These are phyloP conservation scores for Eurosta solidaginis DNA, from an alignment of 1,140 invertebrate genomes.

Conservation along the genomic window DNA sequence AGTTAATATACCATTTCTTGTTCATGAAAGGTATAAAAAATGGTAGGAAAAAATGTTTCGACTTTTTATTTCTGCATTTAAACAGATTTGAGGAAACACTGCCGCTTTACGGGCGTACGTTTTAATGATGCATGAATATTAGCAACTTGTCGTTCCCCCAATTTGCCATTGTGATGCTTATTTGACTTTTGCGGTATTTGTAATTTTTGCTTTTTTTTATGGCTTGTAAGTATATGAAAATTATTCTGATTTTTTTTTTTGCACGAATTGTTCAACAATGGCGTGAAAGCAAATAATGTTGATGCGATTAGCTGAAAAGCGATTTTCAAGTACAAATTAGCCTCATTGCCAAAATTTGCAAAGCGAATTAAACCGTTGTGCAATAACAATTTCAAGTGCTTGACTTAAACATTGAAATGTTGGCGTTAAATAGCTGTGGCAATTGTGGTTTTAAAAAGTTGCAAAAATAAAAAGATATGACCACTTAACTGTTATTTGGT, in stretches of 20 bases:
- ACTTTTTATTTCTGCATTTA: not conserved
- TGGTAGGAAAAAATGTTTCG: not conserved
- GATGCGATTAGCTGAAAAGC: slow-evolving; percentile 7
- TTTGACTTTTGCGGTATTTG: not conserved
- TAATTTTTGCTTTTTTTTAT: not conserved
- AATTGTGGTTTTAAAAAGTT: not conserved
- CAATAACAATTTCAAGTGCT: not conserved
- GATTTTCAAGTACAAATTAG: not conserved
- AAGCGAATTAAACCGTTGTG: not conserved
- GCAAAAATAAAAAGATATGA: too few species aligned
- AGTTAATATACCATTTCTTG: too few species aligned
- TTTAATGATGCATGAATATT: slow-evolving; percentile 31
- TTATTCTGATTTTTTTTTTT: not conserved
- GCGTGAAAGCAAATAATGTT: not conserved
- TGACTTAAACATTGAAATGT: not conserved
- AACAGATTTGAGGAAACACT: not conserved
- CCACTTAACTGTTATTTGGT: too few species aligned
- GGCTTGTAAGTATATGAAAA: too few species aligned
- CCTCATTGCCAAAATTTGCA: not conserved
- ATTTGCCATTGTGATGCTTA: not conserved
- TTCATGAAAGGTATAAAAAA: too few species aligned
- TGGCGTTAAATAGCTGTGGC: slow-evolving; percentile 4
- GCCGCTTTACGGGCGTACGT: slow-evolving; percentile 14
- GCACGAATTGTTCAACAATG: not conserved
- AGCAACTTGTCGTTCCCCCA: slow-evolving; percentile 15